Conservation (phyloP, 2,888 invertebrate genomes). For the Schrankia costaestrigalis region DNA sequence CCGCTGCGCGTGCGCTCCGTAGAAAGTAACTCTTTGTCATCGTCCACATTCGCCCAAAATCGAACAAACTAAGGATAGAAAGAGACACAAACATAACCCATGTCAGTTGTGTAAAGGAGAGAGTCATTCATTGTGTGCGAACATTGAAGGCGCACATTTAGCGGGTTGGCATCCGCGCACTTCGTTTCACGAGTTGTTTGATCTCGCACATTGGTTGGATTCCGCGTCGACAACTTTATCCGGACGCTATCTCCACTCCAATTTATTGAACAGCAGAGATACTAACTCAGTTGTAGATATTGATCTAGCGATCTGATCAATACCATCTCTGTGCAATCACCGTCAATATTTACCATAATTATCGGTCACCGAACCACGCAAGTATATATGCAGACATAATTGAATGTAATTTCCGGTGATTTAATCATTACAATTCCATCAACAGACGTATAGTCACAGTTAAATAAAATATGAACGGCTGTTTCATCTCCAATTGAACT, state of each 20-base stretch:
- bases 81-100: conserved; percentile 33
- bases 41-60: conserved; percentile 61
- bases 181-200: conserved; percentile 44
- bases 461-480: conserved; percentile 25
- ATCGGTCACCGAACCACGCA: conserved; percentile 42
- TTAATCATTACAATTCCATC: conserved; percentile 51
- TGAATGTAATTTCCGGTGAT: conserved; percentile 61
- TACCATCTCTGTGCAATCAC: conserved; percentile 29
- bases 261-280: conserved; percentile 26
- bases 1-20: conserved; percentile 68
- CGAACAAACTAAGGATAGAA: conserved; percentile 51
- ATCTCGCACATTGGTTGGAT: conserved; percentile 45
- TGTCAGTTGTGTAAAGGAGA: conserved; percentile 35
- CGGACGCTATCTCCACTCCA: conserved; percentile 22
- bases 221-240: conserved; percentile 35
- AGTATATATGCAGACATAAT: conserved; percentile 52
- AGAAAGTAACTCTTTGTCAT: conserved; percentile 75
- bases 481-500: conserved; percentile 16
- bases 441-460: conserved; percentile 31
- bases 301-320: conserved; percentile 27
- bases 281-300: conserved; percentile 24
- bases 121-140: conserved; percentile 29
- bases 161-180: conserved; percentile 44
- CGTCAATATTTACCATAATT: conserved; percentile 41
- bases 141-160: conserved; percentile 42